These are phyloP conservation scores for Metopolophium dirhodum DNA, from an alignment of 1,140 invertebrate species.

Conservation along the genomic window DNA sequence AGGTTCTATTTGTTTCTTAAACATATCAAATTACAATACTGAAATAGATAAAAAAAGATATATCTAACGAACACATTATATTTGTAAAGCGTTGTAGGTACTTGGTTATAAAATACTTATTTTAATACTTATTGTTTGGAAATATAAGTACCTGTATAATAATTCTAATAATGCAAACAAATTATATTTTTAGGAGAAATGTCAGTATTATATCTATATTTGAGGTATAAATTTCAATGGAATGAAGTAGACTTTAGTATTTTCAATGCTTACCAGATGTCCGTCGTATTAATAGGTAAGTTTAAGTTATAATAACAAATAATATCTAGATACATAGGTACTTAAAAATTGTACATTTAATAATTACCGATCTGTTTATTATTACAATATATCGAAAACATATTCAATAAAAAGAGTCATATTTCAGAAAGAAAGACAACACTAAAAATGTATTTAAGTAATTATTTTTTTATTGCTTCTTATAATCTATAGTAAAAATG, in stretches of 20 bases:
- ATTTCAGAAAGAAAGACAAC: not conserved
- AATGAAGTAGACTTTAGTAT: slow-evolving; percentile 58
- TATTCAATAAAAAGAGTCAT: not conserved
- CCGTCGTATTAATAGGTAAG: slow-evolving; percentile 52
- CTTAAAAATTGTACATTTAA: not conserved
- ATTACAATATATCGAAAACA: not conserved
- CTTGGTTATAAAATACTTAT: not conserved
- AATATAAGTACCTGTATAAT: not conserved
- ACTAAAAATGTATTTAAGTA: too few relatives aligned
- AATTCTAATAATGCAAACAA: not conserved
- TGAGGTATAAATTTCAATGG: slow-evolving; percentile 60
- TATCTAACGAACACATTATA: not conserved
- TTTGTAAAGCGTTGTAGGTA: too few relatives aligned
- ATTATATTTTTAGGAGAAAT: slow-evolving; percentile 58
- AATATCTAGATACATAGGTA: not conserved
- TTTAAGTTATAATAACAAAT: not conserved
- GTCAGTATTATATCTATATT: slow-evolving; percentile 59
- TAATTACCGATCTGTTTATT: not conserved
- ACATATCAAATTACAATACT: not conserved
- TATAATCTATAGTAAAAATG: too few relatives aligned
- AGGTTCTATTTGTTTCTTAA: too few relatives aligned
- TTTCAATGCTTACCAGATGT: slow-evolving; percentile 58
- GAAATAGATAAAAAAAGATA: not conserved
- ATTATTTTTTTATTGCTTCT: too few relatives aligned
- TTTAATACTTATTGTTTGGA: not conserved